These are phyloP conservation scores for Colinus virginianus DNA, from an alignment of 2,113 vertebrate species.

Conservation along the genomic window DNA sequence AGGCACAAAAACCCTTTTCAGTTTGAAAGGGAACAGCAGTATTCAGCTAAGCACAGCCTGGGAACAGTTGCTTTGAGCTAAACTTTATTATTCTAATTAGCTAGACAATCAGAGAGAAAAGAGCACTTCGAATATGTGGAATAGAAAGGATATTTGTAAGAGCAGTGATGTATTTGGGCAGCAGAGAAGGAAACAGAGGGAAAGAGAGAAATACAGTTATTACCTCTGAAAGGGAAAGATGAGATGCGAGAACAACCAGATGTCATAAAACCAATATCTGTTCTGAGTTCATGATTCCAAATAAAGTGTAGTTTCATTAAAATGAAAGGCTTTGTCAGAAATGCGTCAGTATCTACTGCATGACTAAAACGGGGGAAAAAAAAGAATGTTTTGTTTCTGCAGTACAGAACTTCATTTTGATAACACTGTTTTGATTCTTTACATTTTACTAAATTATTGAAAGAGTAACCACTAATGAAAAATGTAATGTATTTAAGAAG, in stretches of 20 bases:
- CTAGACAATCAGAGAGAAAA: not conserved
- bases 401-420: conserved; percentile 2
- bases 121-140: not conserved
- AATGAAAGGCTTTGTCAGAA: conserved; percentile 2
- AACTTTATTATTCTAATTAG: conserved; percentile 1
- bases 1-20: not conserved
- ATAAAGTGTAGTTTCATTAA: not conserved
- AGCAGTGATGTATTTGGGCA: not conserved
- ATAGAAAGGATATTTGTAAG: not conserved
- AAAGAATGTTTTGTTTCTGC: not conserved
- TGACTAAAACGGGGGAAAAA: not conserved
- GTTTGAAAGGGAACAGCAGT: not conserved
- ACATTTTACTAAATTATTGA: not conserved
- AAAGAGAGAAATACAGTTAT: conserved; percentile 1
- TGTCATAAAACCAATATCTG: not conserved
- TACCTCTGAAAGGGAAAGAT: conserved; percentile 20
- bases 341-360: not conserved
- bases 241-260: not conserved
- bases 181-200: not conserved
- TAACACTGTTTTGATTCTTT: not conserved
- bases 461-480: not conserved
- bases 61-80: not conserved
- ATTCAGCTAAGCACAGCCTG: not conserved
- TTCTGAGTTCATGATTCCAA: conserved; percentile 25
- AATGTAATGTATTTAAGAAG: not conserved